Percentiles rank a stretch among this genome's conserved stretches.
These are phyloP conservation scores for Drosophila mayaguana DNA, from an alignment of 2,888 invertebrate genomes.

Conservation along the genomic window DNA sequence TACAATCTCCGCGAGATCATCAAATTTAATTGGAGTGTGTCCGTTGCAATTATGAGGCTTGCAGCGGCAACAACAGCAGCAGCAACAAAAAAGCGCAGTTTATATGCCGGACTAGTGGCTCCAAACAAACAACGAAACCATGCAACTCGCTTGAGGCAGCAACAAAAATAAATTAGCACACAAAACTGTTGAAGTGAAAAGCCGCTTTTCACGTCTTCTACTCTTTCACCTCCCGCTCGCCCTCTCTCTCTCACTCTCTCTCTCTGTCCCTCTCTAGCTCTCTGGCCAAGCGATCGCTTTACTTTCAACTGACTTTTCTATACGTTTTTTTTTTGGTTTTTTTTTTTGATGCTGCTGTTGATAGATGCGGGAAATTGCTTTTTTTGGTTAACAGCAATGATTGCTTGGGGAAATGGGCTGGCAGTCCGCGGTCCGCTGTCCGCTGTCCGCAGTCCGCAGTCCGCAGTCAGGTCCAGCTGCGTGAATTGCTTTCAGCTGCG, in stretches of 20 bases:
- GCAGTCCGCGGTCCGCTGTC: constrained; percentile 6
- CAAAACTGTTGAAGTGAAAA: constrained; percentile 80
- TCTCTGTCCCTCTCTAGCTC: background rate
- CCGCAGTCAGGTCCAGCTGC: constrained; percentile 47
- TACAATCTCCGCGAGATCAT: constrained; percentile 79
- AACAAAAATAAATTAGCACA: constrained; percentile 77
- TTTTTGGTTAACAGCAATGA: constrained; percentile 48
- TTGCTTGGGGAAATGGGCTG: constrained; percentile 31
- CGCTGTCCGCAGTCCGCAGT: background rate
- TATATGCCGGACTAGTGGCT: constrained; percentile 57
- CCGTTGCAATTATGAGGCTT: constrained; percentile 74
- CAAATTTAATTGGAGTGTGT: constrained; percentile 80
- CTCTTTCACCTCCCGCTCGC: background rate
- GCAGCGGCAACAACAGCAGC: constrained; percentile 36
- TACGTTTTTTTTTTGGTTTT: constrained; percentile 34
- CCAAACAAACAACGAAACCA: constrained; percentile 52
- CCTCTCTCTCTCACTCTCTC: background rate
- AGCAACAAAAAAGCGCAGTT: constrained; percentile 65
- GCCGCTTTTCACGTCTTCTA: constrained; percentile 72
- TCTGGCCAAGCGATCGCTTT: constrained; percentile 50
- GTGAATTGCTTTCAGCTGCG: constrained; percentile 57
- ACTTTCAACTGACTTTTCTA: constrained; percentile 59
- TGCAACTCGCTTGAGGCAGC: constrained; percentile 52
- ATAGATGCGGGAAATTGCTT: constrained; percentile 68
- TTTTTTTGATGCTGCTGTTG: constrained; percentile 48